Conservation (phyloP, 2,113 vertebrate species). For the Tiliqua scincoides region DNA sequence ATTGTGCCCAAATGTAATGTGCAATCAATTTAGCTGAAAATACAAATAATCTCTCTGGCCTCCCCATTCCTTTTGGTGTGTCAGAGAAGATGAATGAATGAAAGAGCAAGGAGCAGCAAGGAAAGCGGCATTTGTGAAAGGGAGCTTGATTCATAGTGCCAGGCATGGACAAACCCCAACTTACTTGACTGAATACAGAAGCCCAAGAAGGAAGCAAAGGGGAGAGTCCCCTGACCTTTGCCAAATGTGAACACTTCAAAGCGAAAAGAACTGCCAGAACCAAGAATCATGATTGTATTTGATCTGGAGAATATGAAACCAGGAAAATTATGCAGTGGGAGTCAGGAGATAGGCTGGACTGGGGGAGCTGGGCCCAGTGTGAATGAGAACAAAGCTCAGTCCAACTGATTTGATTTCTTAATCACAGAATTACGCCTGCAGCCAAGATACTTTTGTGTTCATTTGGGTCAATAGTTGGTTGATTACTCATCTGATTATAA, state of each 20-base stretch:
- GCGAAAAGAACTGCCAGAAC: slow-evolving; percentile 45
- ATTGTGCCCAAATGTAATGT: slow-evolving; percentile 39
- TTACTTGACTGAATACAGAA: slow-evolving; percentile 73
- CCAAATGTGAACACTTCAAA: slow-evolving; percentile 71
- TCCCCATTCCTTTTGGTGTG: slow-evolving; percentile 69
- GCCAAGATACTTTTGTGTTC: background rate
- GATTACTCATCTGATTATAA: too few species aligned
- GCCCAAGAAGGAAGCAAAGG: slow-evolving; percentile 69
- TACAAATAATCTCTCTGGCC: slow-evolving; percentile 70
- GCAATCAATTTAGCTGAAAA: slow-evolving; percentile 74
- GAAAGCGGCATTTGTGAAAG: slow-evolving; percentile 61
- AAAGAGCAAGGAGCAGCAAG: slow-evolving; percentile 69
- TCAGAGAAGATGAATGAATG: slow-evolving; percentile 72
- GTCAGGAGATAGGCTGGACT: slow-evolving; percentile 38
- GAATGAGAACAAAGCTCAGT: slow-evolving; percentile 23
- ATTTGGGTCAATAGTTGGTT: background rate
- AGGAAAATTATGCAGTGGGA: slow-evolving; percentile 54
- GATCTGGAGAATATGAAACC: slow-evolving; percentile 50
- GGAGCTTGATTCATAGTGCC: slow-evolving; percentile 51
- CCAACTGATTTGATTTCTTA: background rate
- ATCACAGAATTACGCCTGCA: background rate
- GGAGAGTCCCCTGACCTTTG: slow-evolving; percentile 66
- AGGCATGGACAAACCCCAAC: slow-evolving; percentile 63
- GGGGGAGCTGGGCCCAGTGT: slow-evolving; percentile 1
- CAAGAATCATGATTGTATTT: slow-evolving; percentile 48